Evolutionary conservation across 2,888 invertebrate species (phyloP).

Genomic region (Vesta saturnalis): DNA sequence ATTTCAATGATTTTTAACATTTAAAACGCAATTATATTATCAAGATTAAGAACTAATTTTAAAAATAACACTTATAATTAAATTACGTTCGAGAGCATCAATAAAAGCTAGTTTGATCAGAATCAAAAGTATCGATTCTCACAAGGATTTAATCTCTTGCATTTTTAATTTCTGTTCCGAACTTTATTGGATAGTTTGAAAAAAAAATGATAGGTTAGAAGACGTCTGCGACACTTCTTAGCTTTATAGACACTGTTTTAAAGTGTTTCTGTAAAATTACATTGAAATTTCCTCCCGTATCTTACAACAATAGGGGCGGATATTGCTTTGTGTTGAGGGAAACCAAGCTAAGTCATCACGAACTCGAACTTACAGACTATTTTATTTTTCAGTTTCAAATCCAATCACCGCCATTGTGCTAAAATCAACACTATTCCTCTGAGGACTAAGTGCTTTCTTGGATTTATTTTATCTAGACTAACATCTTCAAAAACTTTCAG

Average conservation of each 20-base stretch:
- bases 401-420: conserved; percentile 54
- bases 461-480: conserved; percentile 33
- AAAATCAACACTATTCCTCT: conserved; percentile 53
- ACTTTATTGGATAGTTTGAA: conserved; percentile 18
- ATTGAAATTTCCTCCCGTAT: conserved; percentile 48
- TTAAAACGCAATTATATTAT: too few relatives aligned
- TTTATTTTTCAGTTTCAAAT: conserved; percentile 51
- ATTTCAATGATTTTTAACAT: background rate
- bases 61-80: too few relatives aligned
- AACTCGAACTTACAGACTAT: conserved; percentile 41
- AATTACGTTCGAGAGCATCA: too few relatives aligned
- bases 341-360: conserved; percentile 45
- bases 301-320: conserved; percentile 46
- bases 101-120: conserved; percentile 10
- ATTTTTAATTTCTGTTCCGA: conserved; percentile 30
- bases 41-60: too few relatives aligned
- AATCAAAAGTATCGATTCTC: conserved; percentile 15
- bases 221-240: conserved; percentile 23
- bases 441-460: conserved; percentile 47
- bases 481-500: conserved; percentile 31
- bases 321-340: conserved; percentile 48
- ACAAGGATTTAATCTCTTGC: conserved; percentile 31
- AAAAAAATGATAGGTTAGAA: conserved; percentile 6
- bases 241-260: conserved; percentile 37
- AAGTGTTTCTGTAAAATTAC: conserved; percentile 45